phyloP scores from a whole-genome alignment of 2,888 invertebrate genomes.

The Temnothorax unifasciatus region DNA sequence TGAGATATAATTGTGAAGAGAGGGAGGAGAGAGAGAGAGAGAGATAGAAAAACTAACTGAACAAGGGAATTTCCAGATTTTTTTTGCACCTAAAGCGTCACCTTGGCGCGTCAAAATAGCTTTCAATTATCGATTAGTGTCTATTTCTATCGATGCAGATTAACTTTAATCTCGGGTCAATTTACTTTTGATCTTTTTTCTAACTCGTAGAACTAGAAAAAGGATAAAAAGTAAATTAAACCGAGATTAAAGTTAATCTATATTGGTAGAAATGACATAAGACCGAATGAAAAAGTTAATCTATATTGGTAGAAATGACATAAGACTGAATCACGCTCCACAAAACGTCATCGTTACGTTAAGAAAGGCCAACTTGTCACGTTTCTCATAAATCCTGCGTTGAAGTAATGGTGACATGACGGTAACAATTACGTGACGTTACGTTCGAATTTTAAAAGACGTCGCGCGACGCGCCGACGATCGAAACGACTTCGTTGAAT shows the following conservation, averaged over 20 bases:
- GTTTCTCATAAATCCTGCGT: background rate
- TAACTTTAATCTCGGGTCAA: too few species aligned
- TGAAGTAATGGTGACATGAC: background rate
- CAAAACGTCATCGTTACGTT: background rate
- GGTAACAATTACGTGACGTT: background rate
- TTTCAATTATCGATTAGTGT: background rate
- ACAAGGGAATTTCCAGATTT: background rate
- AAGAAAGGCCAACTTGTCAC: background rate
- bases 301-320: too few species aligned
- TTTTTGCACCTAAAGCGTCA: background rate
- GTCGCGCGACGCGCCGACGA: background rate
- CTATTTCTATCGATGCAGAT: too few species aligned
- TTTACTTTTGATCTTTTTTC: too few species aligned
- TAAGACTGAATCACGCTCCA: background rate
- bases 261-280: too few species aligned
- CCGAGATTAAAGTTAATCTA: too few species aligned
- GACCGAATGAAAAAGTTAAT: too few species aligned
- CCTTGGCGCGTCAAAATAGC: background rate
- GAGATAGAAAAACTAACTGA: background rate
- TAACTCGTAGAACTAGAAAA: too few species aligned
- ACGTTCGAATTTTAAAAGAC: background rate
- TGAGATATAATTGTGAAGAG: background rate
- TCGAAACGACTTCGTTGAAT: background rate
- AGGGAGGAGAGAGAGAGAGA: background rate
- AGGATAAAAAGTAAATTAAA: too few species aligned